Evolutionary conservation across 2,113 vertebrate genomes (phyloP).

Genomic region (Geococcyx californianus): DNA sequence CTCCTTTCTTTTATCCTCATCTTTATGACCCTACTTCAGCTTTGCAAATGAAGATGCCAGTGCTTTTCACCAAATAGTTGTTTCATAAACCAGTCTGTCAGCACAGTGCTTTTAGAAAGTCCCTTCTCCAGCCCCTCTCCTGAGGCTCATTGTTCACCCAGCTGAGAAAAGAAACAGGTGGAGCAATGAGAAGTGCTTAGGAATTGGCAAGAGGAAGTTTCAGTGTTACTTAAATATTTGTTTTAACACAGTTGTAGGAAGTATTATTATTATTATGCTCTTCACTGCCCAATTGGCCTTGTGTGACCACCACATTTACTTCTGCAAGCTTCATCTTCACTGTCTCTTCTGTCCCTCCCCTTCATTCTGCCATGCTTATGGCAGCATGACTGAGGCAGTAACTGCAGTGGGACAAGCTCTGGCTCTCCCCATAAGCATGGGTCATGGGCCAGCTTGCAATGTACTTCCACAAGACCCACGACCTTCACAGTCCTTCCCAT

Average conservation of each 20-base stretch:
- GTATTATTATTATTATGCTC: not conserved
- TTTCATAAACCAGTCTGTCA: not conserved
- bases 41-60: not conserved
- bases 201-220: not conserved
- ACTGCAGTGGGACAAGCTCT: not conserved
- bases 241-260: not conserved
- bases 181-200: not conserved
- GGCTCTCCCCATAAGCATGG: not conserved
- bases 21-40: not conserved
- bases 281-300: not conserved
- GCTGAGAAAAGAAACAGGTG: not conserved
- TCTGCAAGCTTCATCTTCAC: not conserved
- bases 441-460: not conserved
- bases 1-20: not conserved
- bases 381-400: not conserved
- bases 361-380: not conserved
- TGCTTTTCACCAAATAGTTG: not conserved
- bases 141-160: not conserved
- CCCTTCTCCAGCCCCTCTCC: not conserved
- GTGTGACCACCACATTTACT: not conserved
- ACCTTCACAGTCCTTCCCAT: not conserved
- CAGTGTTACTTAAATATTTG: not conserved
- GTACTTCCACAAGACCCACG: not conserved
- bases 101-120: not conserved
- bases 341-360: not conserved